These are phyloP conservation scores for Alcis repandata DNA, from an alignment of 2,888 invertebrate genomes.

Conservation along the genomic window DNA sequence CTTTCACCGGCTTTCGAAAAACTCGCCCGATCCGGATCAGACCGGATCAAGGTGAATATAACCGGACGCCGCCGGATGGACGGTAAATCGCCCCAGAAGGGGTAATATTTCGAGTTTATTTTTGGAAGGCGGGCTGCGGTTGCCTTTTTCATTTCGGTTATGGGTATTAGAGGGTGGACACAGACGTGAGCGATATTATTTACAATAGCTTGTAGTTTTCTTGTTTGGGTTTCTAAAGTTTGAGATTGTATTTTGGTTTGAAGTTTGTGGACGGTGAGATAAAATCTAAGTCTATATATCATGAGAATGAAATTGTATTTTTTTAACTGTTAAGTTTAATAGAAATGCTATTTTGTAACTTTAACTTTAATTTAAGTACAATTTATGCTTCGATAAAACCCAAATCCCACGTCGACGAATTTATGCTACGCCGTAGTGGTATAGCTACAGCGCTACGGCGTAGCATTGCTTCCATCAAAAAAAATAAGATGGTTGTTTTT, in stretches of 20 bases:
- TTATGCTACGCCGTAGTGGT: no score
- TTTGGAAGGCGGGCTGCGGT: constrained; percentile 37
- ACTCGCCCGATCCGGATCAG: constrained; percentile 50
- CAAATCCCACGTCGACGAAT: no score
- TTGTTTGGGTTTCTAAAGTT: neutral
- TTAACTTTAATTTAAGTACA: no score
- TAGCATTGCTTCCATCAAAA: no score
- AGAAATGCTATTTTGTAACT: no score
- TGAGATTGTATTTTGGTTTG: neutral
- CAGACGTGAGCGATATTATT: constrained; percentile 21
- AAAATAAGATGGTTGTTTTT: no score
- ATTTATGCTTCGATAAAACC: no score
- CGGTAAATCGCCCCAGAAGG: constrained; percentile 51
- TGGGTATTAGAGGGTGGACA: constrained; percentile 32
- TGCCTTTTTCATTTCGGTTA: constrained; percentile 44
- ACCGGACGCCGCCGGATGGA: constrained; percentile 51
- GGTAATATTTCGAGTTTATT: constrained; percentile 55
- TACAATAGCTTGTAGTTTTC: constrained; percentile 15
- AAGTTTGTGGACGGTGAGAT: no score
- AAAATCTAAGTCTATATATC: no score
- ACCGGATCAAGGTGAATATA: constrained; percentile 56
- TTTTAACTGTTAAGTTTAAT: no score
- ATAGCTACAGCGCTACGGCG: no score
- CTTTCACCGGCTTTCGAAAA: constrained; percentile 54
- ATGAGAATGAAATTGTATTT: no score